Percentiles rank a stretch among this genome's conserved stretches.
Conservation (phyloP, 2,888 invertebrate genomes). For the Parnassius glacialis region DNA sequence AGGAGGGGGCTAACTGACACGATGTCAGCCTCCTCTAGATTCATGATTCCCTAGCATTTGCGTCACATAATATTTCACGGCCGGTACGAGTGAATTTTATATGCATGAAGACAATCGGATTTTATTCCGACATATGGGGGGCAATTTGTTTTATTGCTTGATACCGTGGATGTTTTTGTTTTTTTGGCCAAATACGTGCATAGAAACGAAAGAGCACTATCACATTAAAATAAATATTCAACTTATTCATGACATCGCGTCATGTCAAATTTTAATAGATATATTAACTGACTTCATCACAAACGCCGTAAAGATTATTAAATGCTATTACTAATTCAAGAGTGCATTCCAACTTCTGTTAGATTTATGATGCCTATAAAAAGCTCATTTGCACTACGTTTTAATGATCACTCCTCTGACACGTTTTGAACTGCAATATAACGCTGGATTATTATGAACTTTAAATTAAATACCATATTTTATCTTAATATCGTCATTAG, state of each 20-base stretch:
- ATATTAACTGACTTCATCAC: slow-evolving; percentile 46
- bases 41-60: slow-evolving; percentile 60
- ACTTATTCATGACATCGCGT: slow-evolving; percentile 14
- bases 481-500: slow-evolving; percentile 65
- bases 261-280: slow-evolving; percentile 41
- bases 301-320: slow-evolving; percentile 52
- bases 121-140: slow-evolving; percentile 57
- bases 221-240: slow-evolving; percentile 11
- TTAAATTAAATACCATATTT: slow-evolving; percentile 54
- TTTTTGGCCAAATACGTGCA: slow-evolving; percentile 14
- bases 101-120: slow-evolving; percentile 65
- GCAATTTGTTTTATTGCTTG: slow-evolving; percentile 39
- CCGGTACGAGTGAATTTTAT: slow-evolving; percentile 61
- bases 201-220: slow-evolving; percentile 14
- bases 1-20: slow-evolving; percentile 54
- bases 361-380: slow-evolving; percentile 67
- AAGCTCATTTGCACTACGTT: slow-evolving; percentile 60
- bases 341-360: slow-evolving; percentile 63
- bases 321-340: slow-evolving; percentile 68
- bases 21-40: slow-evolving; percentile 56
- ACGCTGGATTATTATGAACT: slow-evolving; percentile 23
- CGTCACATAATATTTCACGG: slow-evolving; percentile 66
- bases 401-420: slow-evolving; percentile 59
- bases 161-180: slow-evolving; percentile 15
- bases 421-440: slow-evolving; percentile 29